These are phyloP conservation scores for Hycleus phaleratus DNA, from an alignment of 1,140 invertebrate species.

Conservation along the genomic window DNA sequence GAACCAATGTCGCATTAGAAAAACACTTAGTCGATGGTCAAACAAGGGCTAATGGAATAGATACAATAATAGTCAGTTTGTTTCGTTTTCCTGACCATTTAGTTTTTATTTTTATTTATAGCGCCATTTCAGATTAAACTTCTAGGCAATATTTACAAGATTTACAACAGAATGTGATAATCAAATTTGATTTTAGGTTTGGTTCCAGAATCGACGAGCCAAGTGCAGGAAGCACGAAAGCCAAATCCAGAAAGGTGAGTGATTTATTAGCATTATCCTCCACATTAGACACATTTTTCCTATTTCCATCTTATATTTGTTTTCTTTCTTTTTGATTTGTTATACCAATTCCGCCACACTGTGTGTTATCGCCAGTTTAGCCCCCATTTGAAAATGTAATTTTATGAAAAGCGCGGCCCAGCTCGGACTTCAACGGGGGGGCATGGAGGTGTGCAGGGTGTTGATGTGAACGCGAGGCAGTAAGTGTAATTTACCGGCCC, in stretches of 20 bases:
- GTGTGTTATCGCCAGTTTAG: conserved; percentile 11
- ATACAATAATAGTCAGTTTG: background rate
- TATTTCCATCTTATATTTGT: too few species aligned
- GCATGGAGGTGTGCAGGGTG: conserved; percentile 21
- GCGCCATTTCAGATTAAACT: conserved; percentile 7
- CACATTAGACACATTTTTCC: too few species aligned
- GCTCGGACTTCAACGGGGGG: conserved; percentile 5
- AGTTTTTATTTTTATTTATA: conserved; percentile 21
- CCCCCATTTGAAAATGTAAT: conserved; percentile 34
- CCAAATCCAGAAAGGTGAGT: conserved; percentile 87
- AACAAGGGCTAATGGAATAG: conserved; percentile 20
- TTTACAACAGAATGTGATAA: conserved; percentile 6
- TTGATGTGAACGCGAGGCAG: conserved; percentile 36
- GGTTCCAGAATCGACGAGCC: conserved; percentile 93
- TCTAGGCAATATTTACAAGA: background rate
- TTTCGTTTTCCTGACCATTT: conserved; percentile 20
- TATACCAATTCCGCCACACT: too few species aligned
- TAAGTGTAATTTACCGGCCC: conserved; percentile 40
- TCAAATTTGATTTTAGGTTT: conserved; percentile 55
- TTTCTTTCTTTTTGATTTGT: too few species aligned
- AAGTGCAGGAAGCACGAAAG: conserved; percentile 95
- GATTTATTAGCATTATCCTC: background rate
- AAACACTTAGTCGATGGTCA: conserved; percentile 20
- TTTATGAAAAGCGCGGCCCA: conserved; percentile 25
- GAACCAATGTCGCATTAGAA: conserved; percentile 30